phyloP scores from a whole-genome alignment of 1,140 invertebrate species.

The Olivierus martensii region DNA sequence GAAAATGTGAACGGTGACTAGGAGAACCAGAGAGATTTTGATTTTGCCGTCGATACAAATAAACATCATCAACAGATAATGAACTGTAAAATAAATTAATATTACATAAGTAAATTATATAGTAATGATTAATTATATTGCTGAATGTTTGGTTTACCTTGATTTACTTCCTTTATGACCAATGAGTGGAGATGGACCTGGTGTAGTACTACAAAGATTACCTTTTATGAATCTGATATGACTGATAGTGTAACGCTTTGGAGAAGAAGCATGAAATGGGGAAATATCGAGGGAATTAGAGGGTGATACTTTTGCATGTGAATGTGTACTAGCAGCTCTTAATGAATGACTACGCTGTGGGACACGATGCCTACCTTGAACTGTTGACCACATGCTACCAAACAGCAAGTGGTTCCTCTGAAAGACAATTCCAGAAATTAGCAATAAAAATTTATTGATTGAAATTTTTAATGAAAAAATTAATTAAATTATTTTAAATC shows the following conservation, averaged over 20 bases:
- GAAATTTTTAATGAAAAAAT: no score
- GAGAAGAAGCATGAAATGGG: conserved; percentile 18
- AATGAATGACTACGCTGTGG: conserved; percentile 20
- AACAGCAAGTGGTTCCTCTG: conserved; percentile 95
- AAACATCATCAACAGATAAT: conserved; percentile 16
- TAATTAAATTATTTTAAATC: no score
- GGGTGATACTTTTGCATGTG: conserved; percentile 37
- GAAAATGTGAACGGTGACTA: no score
- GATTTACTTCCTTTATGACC: conserved; percentile 15
- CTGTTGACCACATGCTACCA: conserved; percentile 81
- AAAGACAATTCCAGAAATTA: conserved; percentile 22
- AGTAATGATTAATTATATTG: no score
- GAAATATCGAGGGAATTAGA: conserved; percentile 40
- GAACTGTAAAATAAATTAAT: conserved; percentile 4
- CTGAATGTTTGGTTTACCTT: conserved; percentile 12
- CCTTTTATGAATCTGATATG: conserved; percentile 20
- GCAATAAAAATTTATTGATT: not conserved
- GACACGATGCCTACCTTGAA: conserved; percentile 12
- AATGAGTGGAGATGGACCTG: conserved; percentile 10
- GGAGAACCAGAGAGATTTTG: no score
- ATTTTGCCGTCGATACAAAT: conserved; percentile 5
- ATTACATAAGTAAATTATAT: not conserved
- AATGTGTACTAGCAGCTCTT: conserved; percentile 37
- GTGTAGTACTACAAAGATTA: conserved; percentile 7
- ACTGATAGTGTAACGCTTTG: conserved; percentile 18